These are phyloP conservation scores for Margarornis squamiger DNA, from an alignment of 2,797 vertebrate species.

Conservation along the genomic window DNA sequence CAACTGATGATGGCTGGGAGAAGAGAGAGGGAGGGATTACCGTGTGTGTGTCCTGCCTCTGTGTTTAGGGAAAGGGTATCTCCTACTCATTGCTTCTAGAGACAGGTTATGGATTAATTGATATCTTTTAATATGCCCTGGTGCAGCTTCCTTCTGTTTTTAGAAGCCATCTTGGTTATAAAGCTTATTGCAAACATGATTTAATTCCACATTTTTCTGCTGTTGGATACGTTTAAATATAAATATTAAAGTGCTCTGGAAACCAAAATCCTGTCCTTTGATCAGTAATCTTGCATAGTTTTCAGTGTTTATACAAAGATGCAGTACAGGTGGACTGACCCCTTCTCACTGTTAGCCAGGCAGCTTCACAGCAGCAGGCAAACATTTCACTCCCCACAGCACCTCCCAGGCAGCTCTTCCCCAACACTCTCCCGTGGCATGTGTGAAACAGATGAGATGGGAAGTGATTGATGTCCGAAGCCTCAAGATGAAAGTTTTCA, in stretches of 20 bases:
- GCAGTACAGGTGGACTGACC: background rate
- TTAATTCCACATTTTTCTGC: background rate
- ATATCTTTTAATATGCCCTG: background rate
- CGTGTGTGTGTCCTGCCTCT: background rate
- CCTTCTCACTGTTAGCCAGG: background rate
- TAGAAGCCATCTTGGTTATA: background rate
- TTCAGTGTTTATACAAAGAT: background rate
- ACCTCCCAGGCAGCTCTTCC: background rate
- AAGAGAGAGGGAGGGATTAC: background rate
- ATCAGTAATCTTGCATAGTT: background rate
- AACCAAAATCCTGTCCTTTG: background rate
- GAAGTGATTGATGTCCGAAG: background rate
- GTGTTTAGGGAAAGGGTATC: background rate
- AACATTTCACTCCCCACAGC: background rate
- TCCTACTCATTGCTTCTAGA: background rate
- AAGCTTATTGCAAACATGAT: background rate
- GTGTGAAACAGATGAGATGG: background rate
- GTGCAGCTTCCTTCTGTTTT: background rate
- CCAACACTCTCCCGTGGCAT: background rate
- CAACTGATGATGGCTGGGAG: background rate
- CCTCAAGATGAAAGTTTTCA: constrained; percentile 1
- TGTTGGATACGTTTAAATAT: background rate
- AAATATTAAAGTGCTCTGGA: background rate
- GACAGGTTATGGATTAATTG: background rate
- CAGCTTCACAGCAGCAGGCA: background rate